Evolutionary conservation across 2,888 invertebrate species (phyloP).

Genomic region (Heteropelma amictum): DNA sequence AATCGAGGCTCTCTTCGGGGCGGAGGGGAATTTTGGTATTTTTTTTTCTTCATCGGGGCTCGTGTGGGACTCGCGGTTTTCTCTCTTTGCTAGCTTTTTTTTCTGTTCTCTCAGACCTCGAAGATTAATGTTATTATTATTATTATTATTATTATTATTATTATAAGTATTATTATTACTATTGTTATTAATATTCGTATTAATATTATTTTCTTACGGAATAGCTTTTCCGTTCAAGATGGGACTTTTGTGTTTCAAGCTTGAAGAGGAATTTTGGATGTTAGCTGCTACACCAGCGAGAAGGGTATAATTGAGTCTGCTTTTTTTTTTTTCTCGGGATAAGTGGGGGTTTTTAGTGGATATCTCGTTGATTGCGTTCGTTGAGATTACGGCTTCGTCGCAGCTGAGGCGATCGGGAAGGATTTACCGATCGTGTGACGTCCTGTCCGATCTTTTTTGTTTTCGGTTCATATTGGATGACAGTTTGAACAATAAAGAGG

Average conservation of each 20-base stretch:
- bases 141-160: slow-evolving; percentile 15
- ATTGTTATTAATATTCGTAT: slow-evolving; percentile 19
- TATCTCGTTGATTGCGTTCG: slow-evolving; percentile 18
- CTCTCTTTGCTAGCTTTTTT: slow-evolving; percentile 31
- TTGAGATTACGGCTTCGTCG: background rate
- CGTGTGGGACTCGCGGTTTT: slow-evolving; percentile 37
- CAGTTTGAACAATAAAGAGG: too few relatives aligned
- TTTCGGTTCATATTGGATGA: too few relatives aligned
- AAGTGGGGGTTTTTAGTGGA: background rate
- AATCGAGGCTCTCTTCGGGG: slow-evolving; percentile 65
- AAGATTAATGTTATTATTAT: slow-evolving; percentile 38
- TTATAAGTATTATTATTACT: slow-evolving; percentile 17
- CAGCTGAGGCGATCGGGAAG: background rate
- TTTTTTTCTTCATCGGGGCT: slow-evolving; percentile 36
- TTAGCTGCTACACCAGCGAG: slow-evolving; percentile 65
- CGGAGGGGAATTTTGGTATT: slow-evolving; percentile 3
- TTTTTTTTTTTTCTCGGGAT: background rate
- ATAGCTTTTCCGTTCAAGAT: slow-evolving; percentile 25
- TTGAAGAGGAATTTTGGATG: slow-evolving; percentile 57
- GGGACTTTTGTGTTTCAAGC: slow-evolving; percentile 39
- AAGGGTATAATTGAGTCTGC: background rate
- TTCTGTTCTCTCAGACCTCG: slow-evolving; percentile 47
- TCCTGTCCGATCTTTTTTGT: background rate
- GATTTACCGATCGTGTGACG: background rate
- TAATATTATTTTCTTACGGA: slow-evolving; percentile 25